Conservation (phyloP, 2,888 invertebrate genomes). For the Hipparchia sbordonii region DNA sequence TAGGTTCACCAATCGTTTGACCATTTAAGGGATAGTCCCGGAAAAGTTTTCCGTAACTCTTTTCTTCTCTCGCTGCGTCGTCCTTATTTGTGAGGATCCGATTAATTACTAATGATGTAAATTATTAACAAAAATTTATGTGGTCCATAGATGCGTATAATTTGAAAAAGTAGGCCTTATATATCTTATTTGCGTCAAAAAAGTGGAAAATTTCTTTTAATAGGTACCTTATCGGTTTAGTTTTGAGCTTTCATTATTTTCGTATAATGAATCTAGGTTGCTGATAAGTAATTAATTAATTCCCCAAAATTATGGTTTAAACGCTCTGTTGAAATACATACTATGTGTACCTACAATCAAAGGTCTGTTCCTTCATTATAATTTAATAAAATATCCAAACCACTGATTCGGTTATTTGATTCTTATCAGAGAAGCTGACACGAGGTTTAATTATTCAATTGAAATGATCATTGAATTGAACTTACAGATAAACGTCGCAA, state of each 20-base stretch:
- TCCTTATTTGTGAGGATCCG: not conserved
- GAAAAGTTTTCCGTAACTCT: not conserved
- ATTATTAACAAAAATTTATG: too few species aligned
- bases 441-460: not conserved
- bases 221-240: too few species aligned
- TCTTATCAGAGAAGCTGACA: conserved; percentile 1
- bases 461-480: not conserved
- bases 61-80: not conserved
- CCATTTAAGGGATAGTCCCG: not conserved
- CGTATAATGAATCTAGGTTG: too few species aligned
- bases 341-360: not conserved
- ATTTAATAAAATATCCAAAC: not conserved
- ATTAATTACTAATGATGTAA: too few species aligned
- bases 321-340: not conserved
- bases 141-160: too few species aligned
- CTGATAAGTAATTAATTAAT: too few species aligned
- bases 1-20: not conserved
- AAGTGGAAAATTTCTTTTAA: too few species aligned
- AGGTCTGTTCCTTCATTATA: not conserved
- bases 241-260: too few species aligned
- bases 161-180: too few species aligned
- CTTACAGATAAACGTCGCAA: not conserved
- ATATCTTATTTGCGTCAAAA: too few species aligned
- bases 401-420: not conserved
- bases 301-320: too few species aligned